These are phyloP conservation scores for Formicarius rufipectus DNA, from an alignment of 2,113 vertebrate species.

Conservation along the genomic window DNA sequence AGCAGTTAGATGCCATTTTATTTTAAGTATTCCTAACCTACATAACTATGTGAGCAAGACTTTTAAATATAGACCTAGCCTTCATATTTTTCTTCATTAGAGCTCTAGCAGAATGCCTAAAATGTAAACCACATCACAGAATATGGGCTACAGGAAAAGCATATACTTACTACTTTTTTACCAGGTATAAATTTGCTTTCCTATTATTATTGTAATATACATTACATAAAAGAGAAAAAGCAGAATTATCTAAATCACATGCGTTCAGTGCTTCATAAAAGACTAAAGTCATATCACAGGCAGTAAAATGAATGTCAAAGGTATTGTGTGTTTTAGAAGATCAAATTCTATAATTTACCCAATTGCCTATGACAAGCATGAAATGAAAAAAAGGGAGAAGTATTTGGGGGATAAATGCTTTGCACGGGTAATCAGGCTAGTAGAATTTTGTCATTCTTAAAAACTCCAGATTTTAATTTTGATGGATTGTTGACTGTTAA, in stretches of 20 bases:
- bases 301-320: neutral
- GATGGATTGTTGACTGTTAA: neutral
- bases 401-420: neutral
- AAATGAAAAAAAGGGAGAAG: neutral
- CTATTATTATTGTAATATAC: neutral
- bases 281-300: neutral
- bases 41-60: conserved; percentile 49
- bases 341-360: neutral
- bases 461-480: neutral
- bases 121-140: neutral
- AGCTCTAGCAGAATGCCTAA: neutral
- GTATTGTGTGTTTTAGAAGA: neutral
- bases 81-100: conserved; percentile 52
- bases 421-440: neutral
- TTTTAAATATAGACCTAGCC: conserved; percentile 46
- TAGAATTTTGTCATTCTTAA: neutral
- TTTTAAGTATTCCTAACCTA: conserved; percentile 58
- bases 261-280: neutral
- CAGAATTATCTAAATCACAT: neutral
- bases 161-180: neutral
- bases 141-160: neutral
- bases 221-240: neutral
- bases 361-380: neutral
- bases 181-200: neutral
- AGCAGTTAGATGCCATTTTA: conserved; percentile 29